Evolutionary conservation across 2,888 invertebrate species (phyloP).

Genomic region (Nebria salina): DNA sequence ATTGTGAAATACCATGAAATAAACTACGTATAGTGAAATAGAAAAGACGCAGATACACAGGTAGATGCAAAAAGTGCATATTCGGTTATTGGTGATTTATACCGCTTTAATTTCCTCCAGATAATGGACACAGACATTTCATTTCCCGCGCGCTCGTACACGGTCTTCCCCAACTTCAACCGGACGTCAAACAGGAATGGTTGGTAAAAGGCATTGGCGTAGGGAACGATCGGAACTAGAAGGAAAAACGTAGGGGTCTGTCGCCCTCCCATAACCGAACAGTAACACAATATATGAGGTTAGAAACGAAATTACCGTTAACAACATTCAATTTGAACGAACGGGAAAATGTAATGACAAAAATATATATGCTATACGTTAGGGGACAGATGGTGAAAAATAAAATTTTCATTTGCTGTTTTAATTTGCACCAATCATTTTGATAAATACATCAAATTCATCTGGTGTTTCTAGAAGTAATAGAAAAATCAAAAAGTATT

Average conservation of each 20-base stretch:
- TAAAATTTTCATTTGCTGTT: not conserved
- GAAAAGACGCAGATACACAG: not conserved
- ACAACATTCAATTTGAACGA: conserved; percentile 35
- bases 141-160: conserved; percentile 36
- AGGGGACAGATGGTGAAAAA: not conserved
- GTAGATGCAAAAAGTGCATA: not conserved
- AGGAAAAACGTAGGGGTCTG: not conserved
- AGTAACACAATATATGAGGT: conserved; percentile 44
- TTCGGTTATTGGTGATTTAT: conserved; percentile 44
- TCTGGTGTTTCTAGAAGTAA: not conserved
- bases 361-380: not conserved
- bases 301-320: conserved; percentile 39
- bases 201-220: conserved; percentile 2
- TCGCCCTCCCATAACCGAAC: conserved; percentile 25
- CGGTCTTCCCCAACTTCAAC: not conserved
- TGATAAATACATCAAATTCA: not conserved
- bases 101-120: conserved; percentile 47
- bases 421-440: not conserved
- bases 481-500: not conserved
- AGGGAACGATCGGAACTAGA: not conserved
- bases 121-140: conserved; percentile 46
- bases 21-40: too few relatives aligned
- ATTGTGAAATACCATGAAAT: too few relatives aligned
- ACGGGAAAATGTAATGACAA: conserved; percentile 24
- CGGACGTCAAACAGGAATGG: not conserved